Conservation (phyloP, 2,888 invertebrate species). For the Pilophorus perplexus region DNA sequence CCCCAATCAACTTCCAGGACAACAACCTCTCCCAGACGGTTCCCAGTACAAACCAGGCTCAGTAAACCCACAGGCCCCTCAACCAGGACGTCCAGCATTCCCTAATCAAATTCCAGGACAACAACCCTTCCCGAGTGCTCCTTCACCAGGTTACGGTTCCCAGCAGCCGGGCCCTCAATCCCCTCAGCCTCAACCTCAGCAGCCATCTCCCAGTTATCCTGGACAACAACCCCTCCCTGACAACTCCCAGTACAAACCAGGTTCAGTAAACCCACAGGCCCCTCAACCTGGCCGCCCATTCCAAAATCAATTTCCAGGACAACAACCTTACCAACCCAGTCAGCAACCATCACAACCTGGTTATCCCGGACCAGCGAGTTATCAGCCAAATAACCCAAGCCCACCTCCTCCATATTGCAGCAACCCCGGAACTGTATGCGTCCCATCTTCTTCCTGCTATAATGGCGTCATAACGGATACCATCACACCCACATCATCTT, state of each 20-base stretch:
- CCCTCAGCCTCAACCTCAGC: conserved; percentile 17
- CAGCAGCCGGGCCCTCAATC: too few relatives aligned
- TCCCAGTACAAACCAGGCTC: conserved; percentile 20
- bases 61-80: conserved; percentile 3
- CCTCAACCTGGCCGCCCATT: conserved; percentile 16
- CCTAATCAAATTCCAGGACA: conserved; percentile 7
- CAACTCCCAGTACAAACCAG: conserved; percentile 22
- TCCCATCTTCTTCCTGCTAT: conserved; percentile 28
- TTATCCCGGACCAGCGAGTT: conserved; percentile 50
- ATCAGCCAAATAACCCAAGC: conserved; percentile 49
- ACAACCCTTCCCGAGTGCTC: conserved; percentile 47
- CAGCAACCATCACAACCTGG: conserved; percentile 25
- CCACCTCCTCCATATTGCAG: conserved; percentile 18
- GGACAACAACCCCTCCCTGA: conserved; percentile 4
- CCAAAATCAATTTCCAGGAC: too few relatives aligned
- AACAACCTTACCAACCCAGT: conserved; percentile 14
- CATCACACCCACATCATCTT: background rate
- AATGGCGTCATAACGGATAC: conserved; percentile 35
- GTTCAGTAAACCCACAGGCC: conserved; percentile 6
- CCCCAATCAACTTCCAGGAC: too few relatives aligned
- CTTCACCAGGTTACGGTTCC: too few relatives aligned
- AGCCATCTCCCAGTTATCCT: conserved; percentile 48
- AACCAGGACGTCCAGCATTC: conserved; percentile 16
- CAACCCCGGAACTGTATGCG: conserved; percentile 22
- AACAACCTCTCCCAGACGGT: conserved; percentile 6